phyloP scores from a whole-genome alignment of 53 echinoderm and acorn worm genomes.

The Arbacia lixula region DNA sequence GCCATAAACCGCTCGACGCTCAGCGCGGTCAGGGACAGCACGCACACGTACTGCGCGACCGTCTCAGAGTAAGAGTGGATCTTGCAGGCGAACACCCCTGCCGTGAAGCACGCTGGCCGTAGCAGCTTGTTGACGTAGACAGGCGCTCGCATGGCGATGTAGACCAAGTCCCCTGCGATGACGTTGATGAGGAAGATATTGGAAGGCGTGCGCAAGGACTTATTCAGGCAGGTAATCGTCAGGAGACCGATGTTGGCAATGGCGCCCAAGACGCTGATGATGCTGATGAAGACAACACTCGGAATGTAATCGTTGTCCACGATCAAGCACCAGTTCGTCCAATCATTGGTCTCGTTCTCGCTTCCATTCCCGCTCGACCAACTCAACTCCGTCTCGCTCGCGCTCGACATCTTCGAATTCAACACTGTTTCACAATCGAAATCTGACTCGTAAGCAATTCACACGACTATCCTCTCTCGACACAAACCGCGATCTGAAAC shows the following conservation, averaged over 20 bases:
- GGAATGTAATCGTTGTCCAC: conserved; percentile 16
- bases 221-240: conserved; percentile 57
- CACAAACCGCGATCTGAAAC: too few relatives aligned
- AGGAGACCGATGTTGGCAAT: conserved; percentile 62
- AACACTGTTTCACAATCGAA: too few relatives aligned
- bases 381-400: too few relatives aligned
- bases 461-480: too few relatives aligned
- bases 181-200: conserved; percentile 90
- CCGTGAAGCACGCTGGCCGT: conserved; percentile 48
- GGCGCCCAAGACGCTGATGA: conserved; percentile 52
- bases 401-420: too few relatives aligned
- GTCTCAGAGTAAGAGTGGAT: conserved; percentile 63
- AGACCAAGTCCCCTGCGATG: conserved; percentile 78
- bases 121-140: conserved; percentile 69
- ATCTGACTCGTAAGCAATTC: too few relatives aligned
- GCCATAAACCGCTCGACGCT: conserved; percentile 88
- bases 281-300: conserved; percentile 53
- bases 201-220: conserved; percentile 79
- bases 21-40: conserved; percentile 79
- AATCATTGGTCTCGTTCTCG: conserved; percentile 1
- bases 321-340: neutral
- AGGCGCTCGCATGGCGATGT: conserved; percentile 69
- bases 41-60: conserved; percentile 81
- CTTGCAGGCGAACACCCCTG: conserved; percentile 62
- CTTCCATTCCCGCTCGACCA: neutral